Evolutionary conservation across 2,888 invertebrate genomes (phyloP).

Genomic region (Willowsia nigromaculata): DNA sequence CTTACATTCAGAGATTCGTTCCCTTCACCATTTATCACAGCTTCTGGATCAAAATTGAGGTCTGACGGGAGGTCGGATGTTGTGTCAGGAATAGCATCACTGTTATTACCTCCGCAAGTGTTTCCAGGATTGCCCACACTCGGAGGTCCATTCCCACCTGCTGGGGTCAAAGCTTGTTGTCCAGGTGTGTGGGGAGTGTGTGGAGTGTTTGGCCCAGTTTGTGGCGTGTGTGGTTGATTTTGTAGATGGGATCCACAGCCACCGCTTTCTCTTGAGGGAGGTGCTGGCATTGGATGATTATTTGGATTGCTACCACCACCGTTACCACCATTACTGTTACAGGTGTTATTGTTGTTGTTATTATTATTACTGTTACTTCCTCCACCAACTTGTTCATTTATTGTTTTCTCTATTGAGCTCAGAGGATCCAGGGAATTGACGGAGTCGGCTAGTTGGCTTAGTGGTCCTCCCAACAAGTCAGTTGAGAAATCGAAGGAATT

Average conservation of each 20-base stretch:
- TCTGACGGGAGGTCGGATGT: slow-evolving; percentile 89
- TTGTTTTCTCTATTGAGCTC: slow-evolving; percentile 95
- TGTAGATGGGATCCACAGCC: slow-evolving; percentile 58
- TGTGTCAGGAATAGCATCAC: slow-evolving; percentile 74
- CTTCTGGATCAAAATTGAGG: slow-evolving; percentile 95
- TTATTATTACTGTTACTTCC: slow-evolving; percentile 66
- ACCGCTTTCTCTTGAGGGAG: slow-evolving; percentile 70
- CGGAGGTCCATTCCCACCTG: slow-evolving; percentile 87
- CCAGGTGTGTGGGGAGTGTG: slow-evolving; percentile 89
- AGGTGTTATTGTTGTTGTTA: slow-evolving; percentile 68
- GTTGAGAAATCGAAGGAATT: slow-evolving; percentile 79
- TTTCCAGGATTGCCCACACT: slow-evolving; percentile 85
- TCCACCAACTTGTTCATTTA: slow-evolving; percentile 88
- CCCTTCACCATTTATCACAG: slow-evolving; percentile 93
- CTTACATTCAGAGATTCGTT: slow-evolving; percentile 95
- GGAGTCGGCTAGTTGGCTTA: slow-evolving; percentile 91
- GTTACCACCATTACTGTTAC: no score
- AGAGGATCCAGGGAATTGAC: slow-evolving; percentile 94
- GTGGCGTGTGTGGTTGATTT: slow-evolving; percentile 87
- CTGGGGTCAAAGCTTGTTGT: slow-evolving; percentile 86
- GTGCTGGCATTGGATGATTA: slow-evolving; percentile 70
- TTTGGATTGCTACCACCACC: slow-evolving; percentile 62
- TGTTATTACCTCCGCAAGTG: slow-evolving; percentile 80
- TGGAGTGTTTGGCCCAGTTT: slow-evolving; percentile 87
- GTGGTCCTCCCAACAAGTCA: slow-evolving; percentile 83